Evolutionary conservation across 2,888 invertebrate genomes (phyloP).

Genomic region (Netelia fuscicornis): DNA sequence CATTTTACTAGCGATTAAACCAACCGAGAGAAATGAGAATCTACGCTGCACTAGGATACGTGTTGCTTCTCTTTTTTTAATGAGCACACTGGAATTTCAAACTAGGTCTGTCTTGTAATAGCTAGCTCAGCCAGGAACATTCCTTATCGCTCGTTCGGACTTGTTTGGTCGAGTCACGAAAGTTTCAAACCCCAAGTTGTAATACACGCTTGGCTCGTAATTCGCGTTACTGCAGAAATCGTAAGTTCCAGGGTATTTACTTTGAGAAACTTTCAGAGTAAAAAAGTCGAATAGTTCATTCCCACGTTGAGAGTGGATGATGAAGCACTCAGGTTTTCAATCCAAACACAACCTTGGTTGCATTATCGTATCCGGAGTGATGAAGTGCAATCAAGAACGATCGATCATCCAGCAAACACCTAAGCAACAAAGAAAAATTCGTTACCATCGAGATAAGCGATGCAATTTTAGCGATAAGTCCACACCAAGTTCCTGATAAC

Average conservation of each 20-base stretch:
- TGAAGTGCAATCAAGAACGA: constrained; percentile 18
- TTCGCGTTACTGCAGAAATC: neutral
- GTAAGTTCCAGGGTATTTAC: neutral
- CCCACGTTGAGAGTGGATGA: too few species aligned
- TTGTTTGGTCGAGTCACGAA: constrained; percentile 62
- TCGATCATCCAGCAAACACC: constrained; percentile 31
- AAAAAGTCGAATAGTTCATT: neutral
- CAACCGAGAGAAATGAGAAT: constrained; percentile 34
- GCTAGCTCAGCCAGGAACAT: neutral
- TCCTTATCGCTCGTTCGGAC: constrained; percentile 15
- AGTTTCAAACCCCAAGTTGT: constrained; percentile 38
- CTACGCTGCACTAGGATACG: neutral
- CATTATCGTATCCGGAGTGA: constrained; percentile 7
- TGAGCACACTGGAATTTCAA: constrained; percentile 32
- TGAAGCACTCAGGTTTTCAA: neutral
- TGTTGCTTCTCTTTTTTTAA: constrained; percentile 5
- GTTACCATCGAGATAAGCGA: constrained; percentile 22
- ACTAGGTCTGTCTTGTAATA: constrained; percentile 56
- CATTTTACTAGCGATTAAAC: constrained; percentile 23
- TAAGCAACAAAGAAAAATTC: neutral
- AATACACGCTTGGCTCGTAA: neutral
- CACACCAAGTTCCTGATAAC: constrained; percentile 14
- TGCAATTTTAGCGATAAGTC: constrained; percentile 38
- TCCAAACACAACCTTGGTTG: neutral
- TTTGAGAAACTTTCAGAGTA: neutral